Evolutionary conservation across 2,797 vertebrate species (phyloP), one percentile per base, ranked within the genome.

Genomic region (Xenopus petersii): DNA sequence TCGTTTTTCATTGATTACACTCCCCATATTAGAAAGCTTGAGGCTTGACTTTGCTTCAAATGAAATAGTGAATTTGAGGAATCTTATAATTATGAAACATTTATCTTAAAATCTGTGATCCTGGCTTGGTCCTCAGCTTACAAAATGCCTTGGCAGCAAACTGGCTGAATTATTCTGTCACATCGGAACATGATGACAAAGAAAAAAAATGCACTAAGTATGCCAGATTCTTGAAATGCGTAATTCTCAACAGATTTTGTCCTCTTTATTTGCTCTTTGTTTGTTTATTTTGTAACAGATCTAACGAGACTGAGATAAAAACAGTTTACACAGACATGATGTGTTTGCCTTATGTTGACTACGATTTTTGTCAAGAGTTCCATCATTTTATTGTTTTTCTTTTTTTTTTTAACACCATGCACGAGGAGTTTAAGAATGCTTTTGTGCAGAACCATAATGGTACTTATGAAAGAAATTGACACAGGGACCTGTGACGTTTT

Each of bases 241-340:
- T 74, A 79, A 79, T 74, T 70, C 71, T 64, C 70, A 74, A 60
- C 71, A 74, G 71, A 79, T 79, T 79, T 69, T 79, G 68, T 74
- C 74, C 16, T 59, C 64, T 79, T 51, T 74, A 71, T 79, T 79
- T 74, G 74, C 65, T 13, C 47, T 26, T 73, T 74, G 69, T 73
- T 78, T 70, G 76, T 74, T 79, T 74, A 74, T 70, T 70, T 47
- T 74, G 67, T 64, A 69, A 74, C 67, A 70, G 56, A 66, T 66
- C 62, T 70, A 26, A 42, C 17, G 54, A 68, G 46, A 67, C 48
- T 49, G 33, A 8, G 62, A n/a, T 26, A 67, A 72, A 73, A 73
- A 54, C 21, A 21, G 67, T 42, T 54, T 70, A 62, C 54, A 16
- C 48, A 10, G 30, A 11, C 59, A 26, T 4, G 56, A 61, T 62